Conservation (phyloP, 2,797 vertebrate species). For the Enteromius mattozi region DNA sequence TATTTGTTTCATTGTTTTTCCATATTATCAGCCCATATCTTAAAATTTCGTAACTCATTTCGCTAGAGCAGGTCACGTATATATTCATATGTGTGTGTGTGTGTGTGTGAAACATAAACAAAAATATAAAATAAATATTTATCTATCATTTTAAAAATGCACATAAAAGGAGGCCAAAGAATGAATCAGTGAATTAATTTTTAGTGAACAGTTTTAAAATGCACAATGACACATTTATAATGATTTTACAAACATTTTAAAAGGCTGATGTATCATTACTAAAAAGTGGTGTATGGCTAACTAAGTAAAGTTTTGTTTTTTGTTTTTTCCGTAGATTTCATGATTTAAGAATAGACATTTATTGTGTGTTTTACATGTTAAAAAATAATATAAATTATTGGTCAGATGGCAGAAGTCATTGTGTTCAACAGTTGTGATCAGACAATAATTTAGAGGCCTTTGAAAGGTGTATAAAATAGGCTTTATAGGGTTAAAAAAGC, state of each 20-base stretch:
- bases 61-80: too few relatives aligned
- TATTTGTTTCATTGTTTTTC: too few relatives aligned
- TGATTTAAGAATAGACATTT: too few relatives aligned
- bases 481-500: neutral
- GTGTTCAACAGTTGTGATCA: neutral
- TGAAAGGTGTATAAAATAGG: neutral
- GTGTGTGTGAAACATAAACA: too few relatives aligned
- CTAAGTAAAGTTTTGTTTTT: neutral
- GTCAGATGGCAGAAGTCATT: neutral
- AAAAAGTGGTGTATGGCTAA: neutral
- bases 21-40: too few relatives aligned
- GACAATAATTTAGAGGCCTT: neutral
- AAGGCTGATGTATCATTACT: neutral
- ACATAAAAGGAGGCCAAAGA: too few relatives aligned
- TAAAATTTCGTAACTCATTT: too few relatives aligned
- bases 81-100: too few relatives aligned
- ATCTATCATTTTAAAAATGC: too few relatives aligned
- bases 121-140: too few relatives aligned
- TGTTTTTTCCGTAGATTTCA: too few relatives aligned
- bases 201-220: neutral
- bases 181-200: too few relatives aligned
- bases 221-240: neutral
- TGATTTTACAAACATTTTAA: neutral
- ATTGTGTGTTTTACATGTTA: neutral
- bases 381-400: neutral